Percentiles rank a stretch among this genome's conserved stretches.
Evolutionary conservation across 2,797 vertebrate genomes (phyloP).

Genomic region (Notolepis coatsorum): DNA sequence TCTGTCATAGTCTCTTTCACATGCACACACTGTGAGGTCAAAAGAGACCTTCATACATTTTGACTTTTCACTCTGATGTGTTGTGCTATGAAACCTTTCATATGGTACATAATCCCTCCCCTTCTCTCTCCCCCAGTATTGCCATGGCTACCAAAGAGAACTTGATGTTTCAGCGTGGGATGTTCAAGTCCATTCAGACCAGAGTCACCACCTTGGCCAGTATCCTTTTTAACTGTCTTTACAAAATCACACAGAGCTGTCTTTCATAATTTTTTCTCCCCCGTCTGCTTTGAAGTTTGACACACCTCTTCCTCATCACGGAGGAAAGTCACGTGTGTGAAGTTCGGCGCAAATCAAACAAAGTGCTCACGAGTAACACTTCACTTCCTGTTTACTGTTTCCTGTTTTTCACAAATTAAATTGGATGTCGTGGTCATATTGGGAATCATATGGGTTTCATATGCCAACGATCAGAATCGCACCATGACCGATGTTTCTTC

Average conservation of each 20-base stretch:
- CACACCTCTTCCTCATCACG: too few relatives aligned
- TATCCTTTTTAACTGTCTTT: conserved; percentile 86
- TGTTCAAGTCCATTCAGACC: conserved; percentile 96
- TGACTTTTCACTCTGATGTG: conserved; percentile 6
- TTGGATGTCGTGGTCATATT: too few relatives aligned
- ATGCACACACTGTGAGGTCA: conserved; percentile 29
- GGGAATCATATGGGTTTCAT: too few relatives aligned
- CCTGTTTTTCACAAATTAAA: background rate
- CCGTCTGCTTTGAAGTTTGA: background rate
- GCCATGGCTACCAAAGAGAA: conserved; percentile 99
- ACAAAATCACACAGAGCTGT: background rate
- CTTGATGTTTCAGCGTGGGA: conserved; percentile 95
- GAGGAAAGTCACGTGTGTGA: too few relatives aligned
- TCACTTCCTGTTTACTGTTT: background rate
- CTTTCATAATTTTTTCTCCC: background rate
- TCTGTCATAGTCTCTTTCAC: conserved; percentile 12
- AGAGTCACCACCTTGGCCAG: conserved; percentile 97
- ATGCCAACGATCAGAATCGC: too few relatives aligned
- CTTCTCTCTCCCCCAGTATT: conserved; percentile 81
- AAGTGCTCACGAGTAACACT: too few relatives aligned
- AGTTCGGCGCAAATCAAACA: too few relatives aligned
- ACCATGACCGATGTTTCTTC: too few relatives aligned
- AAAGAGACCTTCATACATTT: conserved; percentile 15
- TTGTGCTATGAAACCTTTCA: conserved; percentile 15
- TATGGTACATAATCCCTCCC: conserved; percentile 23